These are phyloP conservation scores for Siniperca obscura DNA, from an alignment of 2,797 vertebrate genomes.

Conservation along the genomic window DNA sequence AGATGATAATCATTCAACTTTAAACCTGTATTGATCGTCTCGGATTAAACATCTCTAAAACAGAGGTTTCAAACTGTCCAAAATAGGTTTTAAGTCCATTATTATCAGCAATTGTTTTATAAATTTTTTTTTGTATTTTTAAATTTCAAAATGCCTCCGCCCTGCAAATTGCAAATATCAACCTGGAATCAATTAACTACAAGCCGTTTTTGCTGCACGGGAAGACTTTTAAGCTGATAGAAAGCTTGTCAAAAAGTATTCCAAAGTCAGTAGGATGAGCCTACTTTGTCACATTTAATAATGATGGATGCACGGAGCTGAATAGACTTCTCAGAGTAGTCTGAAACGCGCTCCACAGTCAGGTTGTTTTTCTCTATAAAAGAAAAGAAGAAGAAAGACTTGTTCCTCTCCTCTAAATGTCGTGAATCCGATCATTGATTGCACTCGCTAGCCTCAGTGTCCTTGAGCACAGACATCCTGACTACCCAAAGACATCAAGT, in stretches of 20 bases:
- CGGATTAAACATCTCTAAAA: background rate
- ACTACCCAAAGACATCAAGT: slow-evolving; percentile 48
- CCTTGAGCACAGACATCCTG: slow-evolving; percentile 64
- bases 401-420: slow-evolving; percentile 20
- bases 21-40: slow-evolving; percentile 5
- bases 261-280: slow-evolving; percentile 4
- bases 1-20: background rate
- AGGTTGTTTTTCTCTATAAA: slow-evolving; percentile 33
- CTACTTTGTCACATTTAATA: slow-evolving; percentile 21
- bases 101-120: background rate
- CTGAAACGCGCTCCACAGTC: background rate
- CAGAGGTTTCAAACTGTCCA: background rate
- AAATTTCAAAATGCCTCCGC: background rate
- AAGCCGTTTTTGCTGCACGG: background rate
- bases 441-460: slow-evolving; percentile 47
- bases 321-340: slow-evolving; percentile 26
- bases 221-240: slow-evolving; percentile 4
- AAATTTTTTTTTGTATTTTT: background rate
- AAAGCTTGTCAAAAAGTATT: slow-evolving; percentile 14
- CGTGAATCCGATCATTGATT: slow-evolving; percentile 53
- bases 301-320: slow-evolving; percentile 24
- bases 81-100: background rate
- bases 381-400: slow-evolving; percentile 3
- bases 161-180: background rate
- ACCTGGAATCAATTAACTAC: background rate